Conservation (phyloP, 2,888 invertebrate species). For the Drosophila vallismaia region DNA sequence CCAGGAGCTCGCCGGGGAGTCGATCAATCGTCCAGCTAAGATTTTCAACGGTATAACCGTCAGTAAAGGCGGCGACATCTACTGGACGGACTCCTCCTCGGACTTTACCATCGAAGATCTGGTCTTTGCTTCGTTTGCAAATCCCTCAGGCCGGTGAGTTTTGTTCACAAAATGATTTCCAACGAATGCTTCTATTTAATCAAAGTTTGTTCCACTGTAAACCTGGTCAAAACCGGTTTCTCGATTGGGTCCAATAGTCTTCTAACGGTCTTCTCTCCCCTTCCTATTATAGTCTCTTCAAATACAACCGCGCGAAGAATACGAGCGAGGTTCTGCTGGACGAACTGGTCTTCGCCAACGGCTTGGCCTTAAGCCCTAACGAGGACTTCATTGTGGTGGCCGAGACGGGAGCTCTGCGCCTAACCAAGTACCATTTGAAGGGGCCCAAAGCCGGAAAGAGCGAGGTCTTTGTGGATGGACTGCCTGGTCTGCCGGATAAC, state of each 20-base stretch:
- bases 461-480: slow-evolving; percentile 92
- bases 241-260: slow-evolving; percentile 1
- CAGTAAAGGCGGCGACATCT: slow-evolving; percentile 92
- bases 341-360: slow-evolving; percentile 94
- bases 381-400: slow-evolving; percentile 92
- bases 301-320: slow-evolving; percentile 91
- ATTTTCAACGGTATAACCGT: slow-evolving; percentile 91
- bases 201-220: too few species aligned
- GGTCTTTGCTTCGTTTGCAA: slow-evolving; percentile 87
- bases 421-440: slow-evolving; percentile 91
- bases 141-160: slow-evolving; percentile 93
- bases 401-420: slow-evolving; percentile 88
- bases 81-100: slow-evolving; percentile 93
- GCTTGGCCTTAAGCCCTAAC: slow-evolving; percentile 91
- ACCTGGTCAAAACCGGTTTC: slow-evolving; percentile 49
- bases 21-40: slow-evolving; percentile 85
- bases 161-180: too few species aligned
- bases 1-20: slow-evolving; percentile 88
- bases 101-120: slow-evolving; percentile 91
- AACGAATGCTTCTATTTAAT: too few species aligned
- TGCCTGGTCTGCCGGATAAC: slow-evolving; percentile 87
- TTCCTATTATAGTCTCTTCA: slow-evolving; percentile 87
- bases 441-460: slow-evolving; percentile 91
- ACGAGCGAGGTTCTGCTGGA: slow-evolving; percentile 90
- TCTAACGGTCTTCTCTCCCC: slow-evolving; percentile 16